Conservation (phyloP, 2,113 vertebrate genomes). For the Nothocercus julius region DNA sequence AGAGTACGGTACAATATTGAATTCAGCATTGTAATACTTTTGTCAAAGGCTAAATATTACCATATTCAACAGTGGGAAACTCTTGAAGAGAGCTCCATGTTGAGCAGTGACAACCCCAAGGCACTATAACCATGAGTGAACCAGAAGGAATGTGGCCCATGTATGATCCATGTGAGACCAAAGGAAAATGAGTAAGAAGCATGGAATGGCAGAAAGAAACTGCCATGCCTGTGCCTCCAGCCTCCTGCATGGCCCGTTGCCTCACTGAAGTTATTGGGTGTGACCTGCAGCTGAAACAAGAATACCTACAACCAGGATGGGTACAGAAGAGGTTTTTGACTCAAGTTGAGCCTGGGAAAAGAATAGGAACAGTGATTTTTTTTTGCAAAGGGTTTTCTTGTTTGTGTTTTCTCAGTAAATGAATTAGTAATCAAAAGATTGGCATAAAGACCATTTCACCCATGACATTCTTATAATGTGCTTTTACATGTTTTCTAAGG, state of each 20-base stretch:
- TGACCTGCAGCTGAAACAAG: background rate
- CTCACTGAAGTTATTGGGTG: background rate
- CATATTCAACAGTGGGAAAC: background rate
- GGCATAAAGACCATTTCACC: background rate
- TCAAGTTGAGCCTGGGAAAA: background rate
- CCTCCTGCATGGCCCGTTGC: background rate
- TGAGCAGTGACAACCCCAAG: background rate
- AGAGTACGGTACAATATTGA: background rate
- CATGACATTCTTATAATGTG: background rate
- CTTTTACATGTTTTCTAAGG: background rate
- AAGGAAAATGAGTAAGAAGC: background rate
- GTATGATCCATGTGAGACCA: accelerated
- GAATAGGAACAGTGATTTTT: background rate
- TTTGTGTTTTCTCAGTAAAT: background rate
- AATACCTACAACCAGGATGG: background rate
- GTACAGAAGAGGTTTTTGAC: background rate
- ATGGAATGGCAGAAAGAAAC: background rate
- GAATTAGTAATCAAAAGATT: background rate
- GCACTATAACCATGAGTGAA: background rate
- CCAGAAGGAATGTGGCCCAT: accelerated
- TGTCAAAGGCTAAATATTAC: background rate
- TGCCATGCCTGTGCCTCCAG: accelerated
- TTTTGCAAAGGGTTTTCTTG: background rate
- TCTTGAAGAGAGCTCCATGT: background rate
- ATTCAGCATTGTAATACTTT: background rate